Evolutionary conservation across 2,113 vertebrate species (phyloP), one percentile per base, ranked within the genome.

Genomic region (Rhinogobius similis): DNA sequence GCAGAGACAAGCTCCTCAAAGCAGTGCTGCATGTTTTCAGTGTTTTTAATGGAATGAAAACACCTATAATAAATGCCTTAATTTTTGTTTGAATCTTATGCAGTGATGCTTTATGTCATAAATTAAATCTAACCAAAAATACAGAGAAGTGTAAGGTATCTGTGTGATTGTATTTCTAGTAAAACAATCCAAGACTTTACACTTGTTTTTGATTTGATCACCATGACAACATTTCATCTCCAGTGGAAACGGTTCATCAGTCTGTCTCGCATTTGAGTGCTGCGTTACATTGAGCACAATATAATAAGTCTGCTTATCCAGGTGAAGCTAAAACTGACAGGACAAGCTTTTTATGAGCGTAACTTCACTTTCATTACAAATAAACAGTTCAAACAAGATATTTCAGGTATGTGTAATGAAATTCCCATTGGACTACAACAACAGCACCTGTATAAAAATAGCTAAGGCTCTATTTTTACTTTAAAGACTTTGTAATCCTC

Each of bases 391-490:
- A 80, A 76, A 73, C 61, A 65, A 76, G 64, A 67, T 56, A 73
- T 48, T 62, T 68, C 66, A 52, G 62, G 32, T 65, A 72, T 73
- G 63, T 67, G 26, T 24, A 73, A 73, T 36, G 58, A 72, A 68
- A 84, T 41, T 27, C 52, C 23, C 55, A 58, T 43, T 61, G 56
- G 24, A 43, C 58, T 75, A 66, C 39, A 27, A 81, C 41, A 83
- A 72, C 26, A 18, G 66, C 69, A 53, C 56, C 69, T 81, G 64
- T 24, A 48, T 73, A 73, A 75, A 77, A 79, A 67, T 48, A 73
- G 74, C 41, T 63, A 23, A 5, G 62, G 75, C 44, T 82, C 55
- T 44, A 71, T 66, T 62, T 32, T n/a, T n/a, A n/a, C n/a, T n/a
- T n/a, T n/a, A n/a, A n/a, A n/a, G n/a, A n/a, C n/a, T n/a, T 61